Base-by-base conservation (phyloP, 2,888 invertebrate species). In the Epistrophe eligans region DNA sequence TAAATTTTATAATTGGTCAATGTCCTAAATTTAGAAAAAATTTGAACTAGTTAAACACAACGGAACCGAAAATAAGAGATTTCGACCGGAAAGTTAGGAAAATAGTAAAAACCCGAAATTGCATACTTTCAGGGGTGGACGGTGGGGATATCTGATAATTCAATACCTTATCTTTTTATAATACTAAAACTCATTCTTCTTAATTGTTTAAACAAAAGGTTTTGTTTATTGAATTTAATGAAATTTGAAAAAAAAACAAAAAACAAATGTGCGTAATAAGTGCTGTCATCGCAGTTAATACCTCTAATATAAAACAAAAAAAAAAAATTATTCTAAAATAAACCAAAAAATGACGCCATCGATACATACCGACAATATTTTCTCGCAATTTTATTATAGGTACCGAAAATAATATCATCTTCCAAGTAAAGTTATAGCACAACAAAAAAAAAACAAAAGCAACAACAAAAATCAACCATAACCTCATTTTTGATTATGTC, bases 281-380 rank as follows among this genome's bases (percentile, higher is more conserved):
- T 64, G 28, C 64, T 45, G 45, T 64, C 64, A 64, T 64, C 45
- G 15, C 7, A 6, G 13, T 11, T 15, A 15, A 8, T 58, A 6
- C 58, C 58, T 17, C 24, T 15, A 62, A n/a, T 38, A 38, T 38
- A 11, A 10, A 35, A 10, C 35, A 60, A 24, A 10, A 35, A 10
- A n/a, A 40, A 11, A 45, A 45, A 64, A 9, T 6, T n/a, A 24
- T 28, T 45, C n/a, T 10, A 48, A 45, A 64, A 45, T 5, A 43
- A 43, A 13, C 24, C 15, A 64, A 64, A 40, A 64, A 64, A 45
- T 64, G 64, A 64, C 64, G 64, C 64, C 45, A 64, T 64, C 64
- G 32, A 45, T 15, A 43, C n/a, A 24, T 24, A 24, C 24, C 1
- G 1, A 24, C 15, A 28, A 24, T 43, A n/a, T 52, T 45, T 32